Conservation (phyloP, 2,797 vertebrate species). For the Gila robusta region DNA sequence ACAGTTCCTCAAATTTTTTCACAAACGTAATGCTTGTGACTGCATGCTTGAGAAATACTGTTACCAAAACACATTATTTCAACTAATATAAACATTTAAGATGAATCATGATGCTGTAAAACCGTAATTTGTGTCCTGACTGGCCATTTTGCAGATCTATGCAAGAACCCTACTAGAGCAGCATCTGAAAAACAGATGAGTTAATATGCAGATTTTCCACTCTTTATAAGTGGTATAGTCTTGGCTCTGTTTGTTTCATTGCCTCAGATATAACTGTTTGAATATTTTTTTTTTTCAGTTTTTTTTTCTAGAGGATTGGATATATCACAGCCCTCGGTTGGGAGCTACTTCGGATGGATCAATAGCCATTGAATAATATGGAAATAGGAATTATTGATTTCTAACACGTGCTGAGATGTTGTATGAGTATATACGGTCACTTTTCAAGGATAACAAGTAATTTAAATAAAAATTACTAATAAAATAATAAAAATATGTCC, state of each 20-base stretch:
- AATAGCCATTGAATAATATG: conserved; percentile 22
- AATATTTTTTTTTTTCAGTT: neutral
- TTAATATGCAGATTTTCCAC: neutral
- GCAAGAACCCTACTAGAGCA: neutral
- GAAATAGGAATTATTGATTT: conserved; percentile 33
- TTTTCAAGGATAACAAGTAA: neutral
- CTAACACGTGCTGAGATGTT: neutral
- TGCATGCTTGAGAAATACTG: neutral
- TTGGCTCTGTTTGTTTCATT: neutral
- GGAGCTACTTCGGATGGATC: conserved; percentile 5
- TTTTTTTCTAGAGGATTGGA: conserved; percentile 8
- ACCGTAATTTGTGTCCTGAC: neutral
- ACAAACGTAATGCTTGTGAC: neutral
- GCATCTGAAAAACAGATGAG: neutral
- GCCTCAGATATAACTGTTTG: neutral
- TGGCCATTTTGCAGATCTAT: neutral
- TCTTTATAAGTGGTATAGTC: neutral
- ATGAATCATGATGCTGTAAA: neutral
- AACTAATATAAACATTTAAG: neutral
- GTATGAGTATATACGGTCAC: neutral
- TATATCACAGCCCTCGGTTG: neutral
- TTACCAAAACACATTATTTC: neutral
- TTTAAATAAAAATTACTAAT: neutral
- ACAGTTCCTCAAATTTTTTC: neutral
- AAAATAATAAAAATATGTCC: neutral